Base-by-base conservation (phyloP, 2,888 invertebrate genomes). In the Sminthurides aquaticus region DNA sequence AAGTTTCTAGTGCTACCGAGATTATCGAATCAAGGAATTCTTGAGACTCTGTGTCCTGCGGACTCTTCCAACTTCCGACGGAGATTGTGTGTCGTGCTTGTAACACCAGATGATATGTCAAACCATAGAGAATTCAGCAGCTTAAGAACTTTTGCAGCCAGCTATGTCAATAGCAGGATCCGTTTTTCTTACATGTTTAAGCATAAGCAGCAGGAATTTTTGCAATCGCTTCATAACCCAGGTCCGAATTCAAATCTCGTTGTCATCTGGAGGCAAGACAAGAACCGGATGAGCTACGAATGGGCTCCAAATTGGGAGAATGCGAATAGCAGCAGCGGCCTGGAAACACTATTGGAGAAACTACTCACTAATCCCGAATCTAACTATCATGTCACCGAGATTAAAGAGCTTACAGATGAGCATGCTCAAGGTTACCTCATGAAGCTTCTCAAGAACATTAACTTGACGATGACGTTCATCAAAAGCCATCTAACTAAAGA, bases 41-140 rank as follows among this genome's bases (percentile, higher is more conserved):
- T 93, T 75, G 91, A 92, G 76, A 85, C 87, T 5, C 83, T 96
- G 62, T 97, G 96, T 76, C 96, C 96, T 0, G 87, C 89, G 65
- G 91, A 91, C 78, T 88, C 90, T 85, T 86, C 90, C 72, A 85
- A 87, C 64, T 86, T 86, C 1, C 82, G 87, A 26, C 88, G 88
- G 75, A 84, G 85, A 2, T 79, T 90, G 68, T 86, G 94, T 80
- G 85, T 91, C 62, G 85, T 95, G 76, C 82, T 94, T 74, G 85
- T 95, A 73, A 89, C 89, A 2, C 77, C 78, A 66, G 79, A 80
- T 65, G 71, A 66, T 61, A 25, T 56, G 48, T 48, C 62, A 18
- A 62, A 62, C 29, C 59, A 52, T 2, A 22, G 52, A 28, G 64
- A 67, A 49, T 24, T 60, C 2, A 56, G 58, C 24, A 57, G 55